These are phyloP conservation scores for Polyommatus iphigenia DNA, from an alignment of 2,888 invertebrate species.

Conservation along the genomic window DNA sequence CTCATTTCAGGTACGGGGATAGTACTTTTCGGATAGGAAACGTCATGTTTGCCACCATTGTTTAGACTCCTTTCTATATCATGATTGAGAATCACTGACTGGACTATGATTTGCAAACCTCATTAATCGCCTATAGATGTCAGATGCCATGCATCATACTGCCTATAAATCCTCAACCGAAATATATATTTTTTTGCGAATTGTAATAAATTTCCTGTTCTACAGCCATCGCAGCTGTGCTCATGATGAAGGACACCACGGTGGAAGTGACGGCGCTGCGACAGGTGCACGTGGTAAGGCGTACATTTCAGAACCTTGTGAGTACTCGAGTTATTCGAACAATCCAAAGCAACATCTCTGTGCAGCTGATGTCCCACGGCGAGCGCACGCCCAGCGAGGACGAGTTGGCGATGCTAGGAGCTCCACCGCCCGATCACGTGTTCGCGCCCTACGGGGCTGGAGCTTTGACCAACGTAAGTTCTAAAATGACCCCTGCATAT, in stretches of 20 bases:
- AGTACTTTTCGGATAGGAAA: too few relatives aligned
- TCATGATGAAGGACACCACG: constrained; percentile 70
- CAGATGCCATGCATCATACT: too few relatives aligned
- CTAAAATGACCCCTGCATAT: too few relatives aligned
- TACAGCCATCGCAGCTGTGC: constrained; percentile 76
- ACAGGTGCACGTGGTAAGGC: constrained; percentile 73
- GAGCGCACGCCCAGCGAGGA: constrained; percentile 83
- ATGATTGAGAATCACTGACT: too few relatives aligned
- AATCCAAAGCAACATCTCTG: constrained; percentile 28
- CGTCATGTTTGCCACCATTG: too few relatives aligned
- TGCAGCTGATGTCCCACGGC: constrained; percentile 85
- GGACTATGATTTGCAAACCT: too few relatives aligned
- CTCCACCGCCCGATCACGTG: constrained; percentile 80
- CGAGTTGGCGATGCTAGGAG: constrained; percentile 80
- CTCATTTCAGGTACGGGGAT: constrained; percentile 70
- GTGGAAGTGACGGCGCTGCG: constrained; percentile 69
- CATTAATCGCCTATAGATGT: too few relatives aligned
- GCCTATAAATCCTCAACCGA: too few relatives aligned
- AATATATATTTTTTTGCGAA: neutral
- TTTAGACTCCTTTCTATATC: too few relatives aligned
- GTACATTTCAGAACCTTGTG: neutral
- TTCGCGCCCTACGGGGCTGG: constrained; percentile 84
- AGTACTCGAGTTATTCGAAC: neutral
- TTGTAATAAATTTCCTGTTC: neutral
- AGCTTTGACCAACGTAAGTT: constrained; percentile 81